Evolutionary conservation across 64 coral and sea anemone species (phyloP), one percentile per base, ranked within the genome.

Genomic region (Montipora capricornis): DNA sequence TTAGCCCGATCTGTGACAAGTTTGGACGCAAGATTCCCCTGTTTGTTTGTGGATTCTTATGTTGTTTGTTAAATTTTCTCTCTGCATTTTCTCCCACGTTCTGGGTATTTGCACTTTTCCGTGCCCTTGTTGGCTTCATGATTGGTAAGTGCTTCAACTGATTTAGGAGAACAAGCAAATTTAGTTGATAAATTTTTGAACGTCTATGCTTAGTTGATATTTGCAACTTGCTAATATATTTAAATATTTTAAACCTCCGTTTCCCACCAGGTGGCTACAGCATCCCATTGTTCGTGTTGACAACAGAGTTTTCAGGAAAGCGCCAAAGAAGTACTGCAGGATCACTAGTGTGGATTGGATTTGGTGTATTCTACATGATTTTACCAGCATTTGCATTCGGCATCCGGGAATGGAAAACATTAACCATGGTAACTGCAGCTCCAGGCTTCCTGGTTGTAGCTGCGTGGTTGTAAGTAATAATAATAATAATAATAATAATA

Each of bases 21-120:
- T 81, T 88, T 22, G 83, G 89, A 4, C 82, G 94, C 26, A 92
- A 91, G 94, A 78, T 75, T 17, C 44, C 87, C 6, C 44, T 75
- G 5, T 91, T 88, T 67, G 59, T 90, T 49, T 87, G 83, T 59
- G 46, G 51, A 37, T 50, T 92, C 15, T 24, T 73, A 3, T 55
- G 64, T 16, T 50, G 53, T 5, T 7, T 91, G 7, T 87, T 83
- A 52, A 82, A 80, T 60, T 73, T 95, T 68, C 20, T 80, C 20
- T 84, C 88, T 13, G 88, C 93, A 3, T 87, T 95, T 26, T 69
- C 88, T 24, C 14, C 37, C 5, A 17, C 47, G 5, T 96, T 93
- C 80, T 96, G 95, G 95, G 48, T 96, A 29, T 96, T 96, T 78
- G 95, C 89, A 60, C 73, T 96, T 4, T 96, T 82, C 80, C 90